A percentile compares a stretch with the other conserved stretches of the same genome.
phyloP scores from a whole-genome alignment of 2,797 vertebrate species.

The Enteromius unitaeniatus region DNA sequence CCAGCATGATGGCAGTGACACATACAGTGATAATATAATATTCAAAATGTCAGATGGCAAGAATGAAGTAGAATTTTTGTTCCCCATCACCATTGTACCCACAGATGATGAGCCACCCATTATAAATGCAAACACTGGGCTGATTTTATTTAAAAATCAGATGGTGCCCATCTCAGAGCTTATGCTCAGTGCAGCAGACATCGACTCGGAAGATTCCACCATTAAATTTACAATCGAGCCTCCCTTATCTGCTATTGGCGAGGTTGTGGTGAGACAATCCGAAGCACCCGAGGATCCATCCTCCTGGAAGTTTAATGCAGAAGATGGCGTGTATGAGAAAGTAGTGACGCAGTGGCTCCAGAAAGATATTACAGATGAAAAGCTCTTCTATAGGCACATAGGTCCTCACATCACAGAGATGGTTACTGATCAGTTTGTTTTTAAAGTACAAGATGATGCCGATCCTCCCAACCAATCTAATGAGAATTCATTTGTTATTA shows the following conservation, averaged over 20 bases:
- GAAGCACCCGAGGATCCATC: conserved; percentile 84
- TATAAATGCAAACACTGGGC: conserved; percentile 90
- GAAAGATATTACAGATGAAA: conserved; percentile 88
- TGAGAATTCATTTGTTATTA: conserved; percentile 82
- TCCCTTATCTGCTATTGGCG: conserved; percentile 76
- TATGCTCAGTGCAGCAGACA: conserved; percentile 89
- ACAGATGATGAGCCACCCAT: conserved; percentile 92
- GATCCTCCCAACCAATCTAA: conserved; percentile 92
- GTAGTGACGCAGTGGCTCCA: conserved; percentile 90
- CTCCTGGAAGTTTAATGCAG: conserved; percentile 83
- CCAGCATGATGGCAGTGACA: conserved; percentile 90
- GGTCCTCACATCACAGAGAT: conserved; percentile 86
- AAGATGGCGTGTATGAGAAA: conserved; percentile 86
- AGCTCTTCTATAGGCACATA: conserved; percentile 87
- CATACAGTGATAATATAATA: conserved; percentile 92
- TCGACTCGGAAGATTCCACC: conserved; percentile 91
- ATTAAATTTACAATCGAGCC: conserved; percentile 85
- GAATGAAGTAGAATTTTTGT: conserved; percentile 92
- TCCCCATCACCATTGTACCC: conserved; percentile 92
- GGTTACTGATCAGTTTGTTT: conserved; percentile 85
- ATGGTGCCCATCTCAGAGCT: conserved; percentile 82
- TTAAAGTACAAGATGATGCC: conserved; percentile 93
- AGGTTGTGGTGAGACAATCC: conserved; percentile 87
- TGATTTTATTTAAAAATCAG: conserved; percentile 89
- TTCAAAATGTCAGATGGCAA: conserved; percentile 90